Percentiles rank a stretch among this genome's conserved stretches.
phyloP scores from a whole-genome alignment of 2,797 vertebrate genomes.

The Halcyon smyrnensis region DNA sequence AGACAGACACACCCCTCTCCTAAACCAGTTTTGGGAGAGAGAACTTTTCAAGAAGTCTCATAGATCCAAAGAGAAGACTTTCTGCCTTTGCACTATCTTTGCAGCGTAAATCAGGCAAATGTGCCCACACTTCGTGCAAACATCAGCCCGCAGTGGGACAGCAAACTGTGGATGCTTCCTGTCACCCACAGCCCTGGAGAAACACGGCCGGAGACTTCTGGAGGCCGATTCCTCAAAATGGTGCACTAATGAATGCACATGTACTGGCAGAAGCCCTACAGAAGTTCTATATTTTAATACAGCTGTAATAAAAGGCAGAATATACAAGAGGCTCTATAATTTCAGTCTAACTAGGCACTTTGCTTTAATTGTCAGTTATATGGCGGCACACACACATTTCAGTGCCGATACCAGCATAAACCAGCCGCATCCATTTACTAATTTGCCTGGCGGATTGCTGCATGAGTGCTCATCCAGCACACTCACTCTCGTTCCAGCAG shows the following conservation, averaged over 20 bases:
- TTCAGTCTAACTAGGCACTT: slow-evolving; percentile 43
- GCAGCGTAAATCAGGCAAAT: neutral
- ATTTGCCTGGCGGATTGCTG: neutral
- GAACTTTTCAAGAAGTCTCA: neutral
- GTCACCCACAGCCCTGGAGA: neutral
- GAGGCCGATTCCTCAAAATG: neutral
- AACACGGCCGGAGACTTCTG: neutral
- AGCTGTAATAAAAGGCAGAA: neutral
- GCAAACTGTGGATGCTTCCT: neutral
- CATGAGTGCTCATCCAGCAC: neutral
- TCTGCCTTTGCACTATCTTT: neutral
- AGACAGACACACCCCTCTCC: no score
- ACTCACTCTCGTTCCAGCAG: neutral
- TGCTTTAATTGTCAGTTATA: slow-evolving; percentile 33
- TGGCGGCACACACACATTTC: neutral
- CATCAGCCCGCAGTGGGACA: accelerated
- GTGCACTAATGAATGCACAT: accelerated
- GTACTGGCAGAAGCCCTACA: neutral
- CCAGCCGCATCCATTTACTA: neutral
- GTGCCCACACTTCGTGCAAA: accelerated
- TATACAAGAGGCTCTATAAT: neutral
- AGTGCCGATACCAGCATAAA: neutral
- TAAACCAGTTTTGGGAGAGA: neutral
- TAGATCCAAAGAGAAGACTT: neutral
- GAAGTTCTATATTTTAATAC: neutral